Base-by-base conservation (phyloP, 2,113 vertebrate genomes). In the Agapornis roseicollis region DNA sequence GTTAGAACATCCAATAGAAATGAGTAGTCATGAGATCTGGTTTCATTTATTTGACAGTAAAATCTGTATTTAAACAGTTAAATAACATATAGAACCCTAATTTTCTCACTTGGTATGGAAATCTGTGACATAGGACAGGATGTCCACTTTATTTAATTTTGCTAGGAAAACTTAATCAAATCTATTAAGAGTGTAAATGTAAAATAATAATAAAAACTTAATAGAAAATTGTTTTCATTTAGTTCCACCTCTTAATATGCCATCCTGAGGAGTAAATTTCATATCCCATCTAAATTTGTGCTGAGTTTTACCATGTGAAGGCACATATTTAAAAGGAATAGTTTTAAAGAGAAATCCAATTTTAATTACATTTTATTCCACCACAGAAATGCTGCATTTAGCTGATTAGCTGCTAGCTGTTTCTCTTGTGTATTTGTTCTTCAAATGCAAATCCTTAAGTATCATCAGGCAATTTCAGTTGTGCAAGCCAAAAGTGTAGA, bases 311-410 rank as follows among this genome's bases (percentile, higher is more conserved):
- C 47, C 25, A 17, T 65, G 28, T 46, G 23, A 87, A 87, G 46
- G 47, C 24, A 14, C 0, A 0, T 53, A 69, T 61, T 84, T 94
- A 61, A 66, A 91, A 82, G 22, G 39, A 85, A 61, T 11, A 56
- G 7, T 80, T 80, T 85, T 56, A 68, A 77, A 66, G 27, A 77
- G 49, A 85, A 90, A 88, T 91, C 31, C 52, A 20, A 25, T 83
- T 96, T 90, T 77, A 86, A 71, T 84, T 88, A 58, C 17, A 27
- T 78, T 86, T 88, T 85, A 90, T 80, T 74, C 76, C 29, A n/a
- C 31, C 39, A 28, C 35, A 44, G 56, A 76, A 4, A 71, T 47
- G 50, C 55, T 93, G 47, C 47, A 39, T 63, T 84, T 91, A 93
- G 73, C 94, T 60, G 56, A 89, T 89, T 88, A 88, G 68, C 56